Evolutionary conservation across 2,113 vertebrate genomes (phyloP).

Genomic region (Pyrgilauda ruficollis): DNA sequence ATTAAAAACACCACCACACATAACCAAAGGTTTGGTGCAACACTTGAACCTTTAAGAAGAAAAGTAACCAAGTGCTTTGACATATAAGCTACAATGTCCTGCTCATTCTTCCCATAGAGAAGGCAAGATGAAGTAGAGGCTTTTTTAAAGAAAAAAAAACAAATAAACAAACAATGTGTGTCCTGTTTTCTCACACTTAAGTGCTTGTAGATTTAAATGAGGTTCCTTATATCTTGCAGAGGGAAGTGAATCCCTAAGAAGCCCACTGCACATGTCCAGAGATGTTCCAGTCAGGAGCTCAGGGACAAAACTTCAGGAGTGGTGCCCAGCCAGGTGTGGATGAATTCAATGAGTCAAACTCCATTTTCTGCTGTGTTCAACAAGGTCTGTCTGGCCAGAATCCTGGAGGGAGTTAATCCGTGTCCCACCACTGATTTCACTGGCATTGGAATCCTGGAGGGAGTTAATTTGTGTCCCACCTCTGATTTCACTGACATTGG

Average conservation of each 20-base stretch:
- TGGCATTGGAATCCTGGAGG: background rate
- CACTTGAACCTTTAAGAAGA: background rate
- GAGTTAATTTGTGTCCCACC: background rate
- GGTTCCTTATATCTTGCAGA: background rate
- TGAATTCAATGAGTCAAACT: background rate
- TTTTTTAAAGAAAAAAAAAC: background rate
- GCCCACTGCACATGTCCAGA: background rate
- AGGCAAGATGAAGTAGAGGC: background rate
- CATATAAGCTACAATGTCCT: background rate
- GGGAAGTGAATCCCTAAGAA: background rate
- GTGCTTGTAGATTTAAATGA: background rate
- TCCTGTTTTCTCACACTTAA: background rate
- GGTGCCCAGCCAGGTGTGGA: background rate
- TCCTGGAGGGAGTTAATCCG: background rate
- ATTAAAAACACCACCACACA: background rate
- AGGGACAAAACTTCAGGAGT: background rate
- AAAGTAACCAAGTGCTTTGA: background rate
- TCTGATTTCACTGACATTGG: background rate
- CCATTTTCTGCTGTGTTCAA: background rate
- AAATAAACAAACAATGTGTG: fast-evolving
- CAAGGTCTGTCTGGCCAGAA: background rate
- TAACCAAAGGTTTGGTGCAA: background rate
- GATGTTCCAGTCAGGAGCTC: background rate
- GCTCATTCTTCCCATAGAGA: background rate
- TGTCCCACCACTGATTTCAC: background rate